Base-by-base conservation (phyloP, 2,888 invertebrate genomes). In the Barypeithes pellucidus region DNA sequence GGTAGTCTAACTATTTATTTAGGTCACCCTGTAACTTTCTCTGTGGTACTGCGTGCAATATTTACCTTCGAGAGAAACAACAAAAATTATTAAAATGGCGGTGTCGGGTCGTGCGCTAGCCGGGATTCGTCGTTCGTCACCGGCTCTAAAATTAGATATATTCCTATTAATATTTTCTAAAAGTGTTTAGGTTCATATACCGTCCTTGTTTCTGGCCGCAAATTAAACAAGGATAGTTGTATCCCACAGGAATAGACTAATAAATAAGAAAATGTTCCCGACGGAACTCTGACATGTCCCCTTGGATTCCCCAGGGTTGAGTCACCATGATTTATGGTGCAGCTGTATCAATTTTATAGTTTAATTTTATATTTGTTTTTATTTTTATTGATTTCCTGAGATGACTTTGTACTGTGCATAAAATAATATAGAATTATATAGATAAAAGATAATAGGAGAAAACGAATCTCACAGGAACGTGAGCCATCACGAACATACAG, bases 81-180 rank as follows among this genome's bases (percentile, higher is more conserved):
- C 61, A 61, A 61, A 57, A 61, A 61, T 61, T 24, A 61, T 61
- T 61, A 43, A 61, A 61, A 61, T 41, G 22, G 60, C 60, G 60
- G 41, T 60, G 39, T 43, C 43, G 43, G 43, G 60, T 43, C 43
- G 60, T 43, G 60, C 20, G 60, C 43, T 60, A 60, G 43, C 60
- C 43, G n/a, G 39, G 60, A 60, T 12, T 60, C 24, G 52, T 52
- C 24, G 52, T 52, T 29, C 52, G 52, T 52, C 52, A 29, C 29
- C 52, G 24, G 24, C 20, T 11, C 33, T 16, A 33, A 57, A 57
- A 36, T 24, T 57, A 57, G 18, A 57, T 11, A 5, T 29, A 11
- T 24, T 52, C 24, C 20, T 52, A 29, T 52, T 29, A 33, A 33
- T 29, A 52, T n/a, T 14, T 14, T 52, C 7, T 29, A 8, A n/a